Conservation (phyloP, 2,113 vertebrate genomes). For the Neolamprologus modestus region DNA sequence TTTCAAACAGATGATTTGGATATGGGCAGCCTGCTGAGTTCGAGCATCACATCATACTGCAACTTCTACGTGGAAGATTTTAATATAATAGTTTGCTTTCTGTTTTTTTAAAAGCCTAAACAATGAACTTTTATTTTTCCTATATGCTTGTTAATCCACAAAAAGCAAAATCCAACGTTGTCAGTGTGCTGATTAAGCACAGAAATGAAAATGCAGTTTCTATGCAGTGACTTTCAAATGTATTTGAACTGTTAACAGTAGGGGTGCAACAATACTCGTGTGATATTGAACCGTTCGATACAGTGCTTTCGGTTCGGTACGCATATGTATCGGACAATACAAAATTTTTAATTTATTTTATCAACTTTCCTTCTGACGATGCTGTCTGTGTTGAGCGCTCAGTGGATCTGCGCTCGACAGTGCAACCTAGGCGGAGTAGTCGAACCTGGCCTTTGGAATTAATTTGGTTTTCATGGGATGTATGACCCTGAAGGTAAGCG, state of each 20-base stretch:
- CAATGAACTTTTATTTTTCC: rapidly evolving
- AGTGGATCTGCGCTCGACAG: too few species aligned
- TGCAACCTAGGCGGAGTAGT: too few species aligned
- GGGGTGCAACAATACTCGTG: too few species aligned
- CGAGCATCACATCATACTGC: neutral
- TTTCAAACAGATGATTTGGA: neutral
- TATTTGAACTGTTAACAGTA: neutral
- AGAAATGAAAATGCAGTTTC: neutral
- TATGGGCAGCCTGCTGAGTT: neutral
- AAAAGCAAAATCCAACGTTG: neutral
- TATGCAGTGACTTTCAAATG: neutral
- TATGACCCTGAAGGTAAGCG: too few species aligned
- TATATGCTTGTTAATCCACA: neutral
- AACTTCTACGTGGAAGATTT: neutral
- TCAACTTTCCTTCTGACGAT: too few species aligned
- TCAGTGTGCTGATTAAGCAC: neutral
- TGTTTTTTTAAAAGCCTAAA: neutral
- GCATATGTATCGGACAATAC: too few species aligned
- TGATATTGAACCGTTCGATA: too few species aligned
- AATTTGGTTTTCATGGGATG: too few species aligned
- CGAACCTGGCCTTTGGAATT: too few species aligned
- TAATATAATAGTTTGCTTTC: neutral
- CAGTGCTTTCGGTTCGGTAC: too few species aligned
- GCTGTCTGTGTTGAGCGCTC: too few species aligned
- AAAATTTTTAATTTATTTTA: too few species aligned